Evolutionary conservation across 2,797 vertebrate species (phyloP), one percentile per base, ranked within the genome.

Genomic region (Coregonus ussuriensis): DNA sequence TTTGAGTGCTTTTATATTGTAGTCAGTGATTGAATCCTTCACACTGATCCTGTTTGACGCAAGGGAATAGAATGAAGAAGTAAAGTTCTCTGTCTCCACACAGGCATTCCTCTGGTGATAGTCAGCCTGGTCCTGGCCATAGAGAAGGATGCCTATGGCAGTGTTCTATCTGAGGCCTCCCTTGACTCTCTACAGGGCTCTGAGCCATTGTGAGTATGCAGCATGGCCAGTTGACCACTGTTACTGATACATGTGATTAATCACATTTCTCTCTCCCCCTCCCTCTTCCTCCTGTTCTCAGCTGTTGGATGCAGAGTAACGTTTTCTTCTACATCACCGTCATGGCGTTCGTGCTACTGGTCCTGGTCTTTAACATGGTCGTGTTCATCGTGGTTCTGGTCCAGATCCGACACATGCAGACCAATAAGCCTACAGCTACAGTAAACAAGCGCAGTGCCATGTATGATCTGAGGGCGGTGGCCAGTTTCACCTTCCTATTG

Each of bases 381-480:
- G 92, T 97, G 87, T 97, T 98, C 77, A 83, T 93, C 59, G 86
- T 92, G 80, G 96, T 98, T 79, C 91, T 98, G 82, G 66, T 94
- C 77, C 96, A 98, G 89, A 95, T 97, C 79, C 93, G 87, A 81
- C 87, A 80, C 0, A 81, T 96, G 91, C 93, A 86, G 78, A 77
- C 83, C 73, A 95, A 94, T 81, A 94, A 89, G 70, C 65, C 35
- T 0, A 74, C 80, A 0, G 74, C 41, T 0, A 73, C 80, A 0
- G 75, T 82, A 33, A 85, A 73, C 67, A 87, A 77, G 14, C 79
- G 54, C 4, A 63, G 65, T 29, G 80, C 91, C 6, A 83, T 96
- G 52, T 89, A 91, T 21, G 93, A 97, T 80, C 35, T 97, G 82
- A 94, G 92, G 89, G 94, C 93, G 0, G 93, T 94, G 31, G 93